Conservation (phyloP, 1,140 invertebrate genomes). For the Nomia melanderi region DNA sequence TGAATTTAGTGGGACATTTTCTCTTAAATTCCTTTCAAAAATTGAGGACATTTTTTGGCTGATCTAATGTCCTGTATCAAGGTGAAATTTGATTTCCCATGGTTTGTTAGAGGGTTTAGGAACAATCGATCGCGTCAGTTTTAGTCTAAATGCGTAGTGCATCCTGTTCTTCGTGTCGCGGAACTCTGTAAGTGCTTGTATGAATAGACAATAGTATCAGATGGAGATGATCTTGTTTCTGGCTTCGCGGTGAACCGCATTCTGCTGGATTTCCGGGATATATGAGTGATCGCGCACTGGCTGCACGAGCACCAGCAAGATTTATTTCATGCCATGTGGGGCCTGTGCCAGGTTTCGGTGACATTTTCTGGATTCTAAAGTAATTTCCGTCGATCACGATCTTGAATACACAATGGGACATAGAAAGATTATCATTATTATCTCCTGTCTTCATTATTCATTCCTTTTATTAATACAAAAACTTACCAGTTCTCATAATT, state of each 20-base stretch:
- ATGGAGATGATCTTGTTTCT: constrained; percentile 43
- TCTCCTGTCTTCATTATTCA: neutral
- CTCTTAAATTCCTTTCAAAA: too few species aligned
- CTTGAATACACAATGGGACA: neutral
- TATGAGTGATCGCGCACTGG: constrained; percentile 29
- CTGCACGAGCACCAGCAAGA: neutral
- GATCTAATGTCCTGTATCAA: too few species aligned
- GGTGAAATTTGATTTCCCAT: too few species aligned
- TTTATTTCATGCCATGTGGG: constrained; percentile 18
- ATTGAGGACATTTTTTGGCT: too few species aligned
- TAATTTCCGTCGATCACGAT: neutral
- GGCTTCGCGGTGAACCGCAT: constrained; percentile 38
- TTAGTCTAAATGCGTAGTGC: too few species aligned
- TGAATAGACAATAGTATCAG: constrained; percentile 34
- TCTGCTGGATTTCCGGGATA: constrained; percentile 27
- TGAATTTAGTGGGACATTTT: too few species aligned
- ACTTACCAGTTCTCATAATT: too few species aligned
- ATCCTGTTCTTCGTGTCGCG: neutral
- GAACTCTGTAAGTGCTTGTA: neutral
- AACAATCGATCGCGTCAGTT: too few species aligned
- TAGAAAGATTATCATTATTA: neutral
- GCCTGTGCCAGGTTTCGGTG: neutral
- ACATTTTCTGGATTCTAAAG: neutral
- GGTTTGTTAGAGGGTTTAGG: too few species aligned
- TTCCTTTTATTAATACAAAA: too few species aligned